phyloP scores from a whole-genome alignment of 2,888 invertebrate species.

The Scaptomyza cyrtandrae region DNA sequence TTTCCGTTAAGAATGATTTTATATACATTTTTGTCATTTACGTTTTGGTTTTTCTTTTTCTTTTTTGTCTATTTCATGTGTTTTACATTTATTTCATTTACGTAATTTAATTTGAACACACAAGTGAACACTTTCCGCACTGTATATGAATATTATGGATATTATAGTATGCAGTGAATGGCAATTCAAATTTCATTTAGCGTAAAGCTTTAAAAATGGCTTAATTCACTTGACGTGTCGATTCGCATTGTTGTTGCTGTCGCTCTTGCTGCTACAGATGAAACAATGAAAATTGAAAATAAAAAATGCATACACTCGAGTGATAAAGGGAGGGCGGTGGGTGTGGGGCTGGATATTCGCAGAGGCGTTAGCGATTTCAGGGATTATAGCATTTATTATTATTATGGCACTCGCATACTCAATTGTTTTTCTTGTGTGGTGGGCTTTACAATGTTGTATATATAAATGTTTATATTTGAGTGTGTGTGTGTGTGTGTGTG shows the following conservation, averaged over 20 bases:
- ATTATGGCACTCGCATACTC: slow-evolving; percentile 63
- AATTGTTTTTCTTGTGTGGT: slow-evolving; percentile 30
- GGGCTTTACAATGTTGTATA: slow-evolving; percentile 34
- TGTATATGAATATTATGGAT: slow-evolving; percentile 6
- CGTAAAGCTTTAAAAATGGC: slow-evolving; percentile 80
- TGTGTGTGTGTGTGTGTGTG: slow-evolving; percentile 8
- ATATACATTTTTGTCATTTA: slow-evolving; percentile 37
- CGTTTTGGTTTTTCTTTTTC: slow-evolving; percentile 10
- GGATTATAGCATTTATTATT: slow-evolving; percentile 80
- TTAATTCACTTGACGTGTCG: slow-evolving; percentile 79
- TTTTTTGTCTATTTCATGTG: slow-evolving; percentile 9
- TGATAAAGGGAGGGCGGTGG: slow-evolving; percentile 1
- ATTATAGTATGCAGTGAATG: slow-evolving; percentile 31
- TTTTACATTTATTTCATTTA: slow-evolving; percentile 72
- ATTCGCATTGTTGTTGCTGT: slow-evolving; percentile 49
- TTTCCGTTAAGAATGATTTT: slow-evolving; percentile 36
- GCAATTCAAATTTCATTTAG: slow-evolving; percentile 79
- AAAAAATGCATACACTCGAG: slow-evolving; percentile 62
- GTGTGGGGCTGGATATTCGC: slow-evolving; percentile 16
- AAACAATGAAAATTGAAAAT: slow-evolving; percentile 77
- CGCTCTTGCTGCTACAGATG: slow-evolving; percentile 53
- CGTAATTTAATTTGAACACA: slow-evolving; percentile 79
- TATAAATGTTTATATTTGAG: slow-evolving; percentile 6
- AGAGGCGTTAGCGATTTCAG: slow-evolving; percentile 55
- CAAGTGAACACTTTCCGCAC: slow-evolving; percentile 55